Base-by-base conservation (phyloP, 2,113 vertebrate genomes). In the Chaetorhynchus papuensis region DNA sequence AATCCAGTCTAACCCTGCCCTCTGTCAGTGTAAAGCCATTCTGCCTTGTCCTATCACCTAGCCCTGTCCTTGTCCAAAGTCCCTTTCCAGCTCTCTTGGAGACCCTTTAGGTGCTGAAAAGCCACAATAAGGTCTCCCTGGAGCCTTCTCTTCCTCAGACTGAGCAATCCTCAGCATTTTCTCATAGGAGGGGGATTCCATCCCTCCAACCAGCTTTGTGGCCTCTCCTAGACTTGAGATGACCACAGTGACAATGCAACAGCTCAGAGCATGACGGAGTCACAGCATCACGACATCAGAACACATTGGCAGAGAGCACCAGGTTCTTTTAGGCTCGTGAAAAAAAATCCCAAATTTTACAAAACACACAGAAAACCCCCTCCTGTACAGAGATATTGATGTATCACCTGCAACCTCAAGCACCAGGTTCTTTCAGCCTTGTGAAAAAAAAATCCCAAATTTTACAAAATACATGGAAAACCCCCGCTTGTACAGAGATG, bases 201-300 rank as follows among this genome's bases (percentile, higher is more conserved):
- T 54, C 16, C 39, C 9, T 47, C n/a, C 31, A 31, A 15, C 6
- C 28, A 69, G 26, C 16, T 39, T 10, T 26, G 24, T 47, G 30
- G n/a, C 47, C 6, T 68, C n/a, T 59, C 47, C 41, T 61, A 9
- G 39, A 22, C 21, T 31, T 35, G 39, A 27, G 31, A 41, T 15
- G 50, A 12, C 39, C 45, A 22, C 5, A 2, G 42, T 15, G 39
- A 37, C 41, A 20, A 35, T 1, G 6, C 18, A 26, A 23, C 0
- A 13, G 23, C 45, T 64, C 11, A 18, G 76, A 60, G 39, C 17
- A 13, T 11, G 20, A 16, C 0, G 2, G 16, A 42, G 19, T 33
- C 72, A 24, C 5, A 52, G 23, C 44, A 18, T 6, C 61, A 15
- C 0, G 0, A 41, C 12, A 2, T 8, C 61, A 35, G 42, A 27